Percentiles rank a stretch among this genome's conserved stretches.
Evolutionary conservation across 2,113 vertebrate species (phyloP).

Genomic region (Saccopteryx bilineata): DNA sequence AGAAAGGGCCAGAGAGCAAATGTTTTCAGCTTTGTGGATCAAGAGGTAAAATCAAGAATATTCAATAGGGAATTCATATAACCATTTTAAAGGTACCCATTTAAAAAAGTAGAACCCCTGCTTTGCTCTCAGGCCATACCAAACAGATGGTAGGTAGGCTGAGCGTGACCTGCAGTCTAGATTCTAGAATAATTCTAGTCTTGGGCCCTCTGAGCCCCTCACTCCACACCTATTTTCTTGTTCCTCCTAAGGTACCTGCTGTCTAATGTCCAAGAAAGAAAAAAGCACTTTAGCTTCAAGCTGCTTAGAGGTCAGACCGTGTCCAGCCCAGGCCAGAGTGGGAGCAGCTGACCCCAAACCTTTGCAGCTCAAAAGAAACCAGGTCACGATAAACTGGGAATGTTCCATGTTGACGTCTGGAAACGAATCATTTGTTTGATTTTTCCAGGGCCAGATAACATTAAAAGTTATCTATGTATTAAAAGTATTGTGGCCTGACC

Average conservation of each 20-base stretch:
- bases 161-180: neutral
- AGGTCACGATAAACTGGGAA: neutral
- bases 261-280: neutral
- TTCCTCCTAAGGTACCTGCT: neutral
- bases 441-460: neutral
- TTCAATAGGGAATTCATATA: neutral
- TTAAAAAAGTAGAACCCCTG: slow-evolving; percentile 3
- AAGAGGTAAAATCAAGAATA: neutral
- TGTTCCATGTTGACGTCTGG: neutral
- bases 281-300: neutral
- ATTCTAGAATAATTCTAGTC: neutral
- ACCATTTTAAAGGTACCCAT: neutral
- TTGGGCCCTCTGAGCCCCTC: no score
- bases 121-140: neutral
- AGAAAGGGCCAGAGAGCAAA: neutral
- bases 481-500: no score
- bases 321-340: no score
- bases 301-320: neutral
- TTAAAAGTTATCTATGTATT: neutral
- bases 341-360: neutral
- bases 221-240: neutral
- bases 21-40: neutral
- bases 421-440: neutral
- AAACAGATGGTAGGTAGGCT: neutral
- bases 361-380: neutral